phyloP scores from a whole-genome alignment of 2,797 vertebrate species.

The Sorex maritimensis region DNA sequence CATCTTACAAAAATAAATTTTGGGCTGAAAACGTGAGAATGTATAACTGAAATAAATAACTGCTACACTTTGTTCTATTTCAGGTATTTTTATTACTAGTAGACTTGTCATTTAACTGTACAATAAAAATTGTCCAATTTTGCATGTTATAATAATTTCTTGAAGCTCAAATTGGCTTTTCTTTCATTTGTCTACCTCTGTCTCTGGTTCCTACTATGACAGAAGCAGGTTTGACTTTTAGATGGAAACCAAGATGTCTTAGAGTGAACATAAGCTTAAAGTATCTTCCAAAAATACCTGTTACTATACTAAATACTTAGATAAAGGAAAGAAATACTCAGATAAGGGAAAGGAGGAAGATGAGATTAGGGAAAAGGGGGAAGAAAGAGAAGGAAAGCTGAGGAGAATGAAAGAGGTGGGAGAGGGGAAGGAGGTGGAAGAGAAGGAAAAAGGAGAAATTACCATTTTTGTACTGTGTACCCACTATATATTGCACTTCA shows the following conservation, averaged over 20 bases:
- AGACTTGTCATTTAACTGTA: constrained; percentile 5
- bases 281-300: not conserved
- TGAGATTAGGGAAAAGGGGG: not conserved
- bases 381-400: not conserved
- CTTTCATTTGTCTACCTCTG: not conserved
- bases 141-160: not conserved
- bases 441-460: not conserved
- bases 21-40: not conserved
- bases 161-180: not conserved
- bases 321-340: not conserved
- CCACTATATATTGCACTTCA: not conserved
- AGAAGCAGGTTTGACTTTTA: not conserved
- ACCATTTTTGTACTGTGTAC: not conserved
- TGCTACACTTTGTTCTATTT: constrained; percentile 5
- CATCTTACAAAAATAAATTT: constrained; percentile 28
- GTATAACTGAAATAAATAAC: not conserved
- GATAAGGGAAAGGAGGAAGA: not conserved
- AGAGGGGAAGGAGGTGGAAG: too few relatives aligned
- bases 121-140: constrained; percentile 2
- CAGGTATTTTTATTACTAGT: not conserved
- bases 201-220: not conserved
- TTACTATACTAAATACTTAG: not conserved
- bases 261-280: not conserved
- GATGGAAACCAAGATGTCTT: not conserved
- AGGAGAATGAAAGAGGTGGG: not conserved